These are phyloP conservation scores for Carassius carassius DNA, from an alignment of 2,113 vertebrate species.

Conservation along the genomic window DNA sequence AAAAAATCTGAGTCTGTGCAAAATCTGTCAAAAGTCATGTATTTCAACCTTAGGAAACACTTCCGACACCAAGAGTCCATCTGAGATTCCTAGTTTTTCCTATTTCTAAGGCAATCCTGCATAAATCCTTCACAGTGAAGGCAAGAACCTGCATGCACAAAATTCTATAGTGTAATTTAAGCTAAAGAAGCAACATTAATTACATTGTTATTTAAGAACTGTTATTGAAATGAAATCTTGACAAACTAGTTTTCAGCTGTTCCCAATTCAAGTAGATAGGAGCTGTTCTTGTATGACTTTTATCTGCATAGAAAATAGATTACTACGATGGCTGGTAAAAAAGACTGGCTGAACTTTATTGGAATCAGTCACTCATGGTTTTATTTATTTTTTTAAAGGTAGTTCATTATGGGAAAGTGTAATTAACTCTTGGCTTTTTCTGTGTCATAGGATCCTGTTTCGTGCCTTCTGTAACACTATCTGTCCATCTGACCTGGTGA, in stretches of 20 bases:
- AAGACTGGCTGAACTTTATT: neutral
- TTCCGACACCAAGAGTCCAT: too few relatives aligned
- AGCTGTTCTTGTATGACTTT: neutral
- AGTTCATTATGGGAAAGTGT: neutral
- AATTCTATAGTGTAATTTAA: neutral
- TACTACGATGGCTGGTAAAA: neutral
- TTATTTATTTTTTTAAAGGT: too few relatives aligned
- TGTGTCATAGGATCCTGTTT: conserved; percentile 77
- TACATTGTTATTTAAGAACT: neutral
- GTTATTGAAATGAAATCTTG: neutral
- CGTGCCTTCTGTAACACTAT: conserved; percentile 72
- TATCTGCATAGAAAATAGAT: neutral
- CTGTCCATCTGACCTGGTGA: conserved; percentile 66
- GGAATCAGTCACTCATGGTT: neutral
- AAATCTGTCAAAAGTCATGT: too few relatives aligned
- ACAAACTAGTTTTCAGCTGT: neutral
- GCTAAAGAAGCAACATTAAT: neutral
- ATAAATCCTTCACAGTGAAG: neutral
- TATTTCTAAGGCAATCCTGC: too few relatives aligned
- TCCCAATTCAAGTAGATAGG: neutral
- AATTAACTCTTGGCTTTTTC: neutral
- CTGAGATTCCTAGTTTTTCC: too few relatives aligned
- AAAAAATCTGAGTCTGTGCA: too few relatives aligned
- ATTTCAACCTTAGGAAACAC: too few relatives aligned
- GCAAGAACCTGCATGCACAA: neutral